Base-by-base conservation (phyloP, 2,888 invertebrate genomes). In the Trissonchulus latispiculum region DNA sequence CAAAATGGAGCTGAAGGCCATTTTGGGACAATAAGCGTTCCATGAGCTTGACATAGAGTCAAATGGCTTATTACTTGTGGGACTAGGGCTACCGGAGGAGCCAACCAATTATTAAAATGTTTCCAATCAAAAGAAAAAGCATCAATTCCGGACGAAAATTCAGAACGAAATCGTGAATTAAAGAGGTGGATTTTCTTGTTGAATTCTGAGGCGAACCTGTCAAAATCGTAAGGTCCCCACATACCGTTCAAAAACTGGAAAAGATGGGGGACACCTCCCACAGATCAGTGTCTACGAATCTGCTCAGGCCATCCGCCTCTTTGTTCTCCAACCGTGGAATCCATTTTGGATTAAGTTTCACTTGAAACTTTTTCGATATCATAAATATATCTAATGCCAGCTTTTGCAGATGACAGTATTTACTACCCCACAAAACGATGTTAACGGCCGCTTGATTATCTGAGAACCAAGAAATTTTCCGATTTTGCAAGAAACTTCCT, bases 231-330 rank as follows among this genome's bases (percentile, higher is more conserved):
- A 28, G 29, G 29, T 8, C 64, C 64, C 64, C 64, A 64, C 8
- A 28, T 8, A 8, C 15, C 18, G 31, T 64, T 29, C 29, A 28
- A n/a, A 64, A 15, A 31, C 18, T 33, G 15, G 28, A 64, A 64
- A 15, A 3, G 15, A 3, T 15, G 28, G 15, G 15, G 8, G 64
- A 3, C 18, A 64, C 64, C 15, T 8, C 29, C 64, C 64, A 64
- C 8, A 18, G 8, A n/a, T 64, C 64, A 15, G 64, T 3, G 64
- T 64, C 64, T 33, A 28, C 8, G 31, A 15, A 3, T 28, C 28
- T 28, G 28, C 64, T 64, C 18, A 64, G 64, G 31, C 64, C 29
- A 64, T 64, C 64, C 31, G 64, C 64, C 31, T 64, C 31, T 33
- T 31, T 31, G 33, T 64, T 64, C 8, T 31, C 8, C 64, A 18